Base-by-base conservation (phyloP, 2,113 vertebrate genomes). In the Oryzias celebensis region DNA sequence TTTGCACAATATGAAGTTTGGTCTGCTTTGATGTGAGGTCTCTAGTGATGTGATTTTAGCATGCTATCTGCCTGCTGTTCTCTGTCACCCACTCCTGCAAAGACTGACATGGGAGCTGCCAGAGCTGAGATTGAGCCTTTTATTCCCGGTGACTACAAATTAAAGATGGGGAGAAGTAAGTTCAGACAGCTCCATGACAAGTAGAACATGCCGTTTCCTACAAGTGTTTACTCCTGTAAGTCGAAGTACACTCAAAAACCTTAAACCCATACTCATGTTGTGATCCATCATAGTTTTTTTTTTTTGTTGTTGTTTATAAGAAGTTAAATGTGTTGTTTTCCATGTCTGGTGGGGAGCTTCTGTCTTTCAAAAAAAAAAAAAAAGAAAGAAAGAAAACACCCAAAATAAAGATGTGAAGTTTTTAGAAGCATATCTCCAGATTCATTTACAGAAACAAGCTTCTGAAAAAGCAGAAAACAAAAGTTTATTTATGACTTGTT, bases 11-110 rank as follows among this genome's bases (percentile, higher is more conserved):
- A 68, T 86, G 85, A 88, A 85, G 68, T 89, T 89, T 84, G 85
- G 77, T 85, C 63, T 60, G 24, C 90, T 91, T 91, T 90, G 89
- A 91, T 87, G 89, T 84, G 60, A 65, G 83, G 80, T 89, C 87
- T 88, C 88, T 62, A 85, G 85, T 87, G 87, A 89, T 80, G 78
- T n/a, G 77, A 83, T 86, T 87, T 87, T 83, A 88, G 85, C 81
- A 86, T 78, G 81, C 84, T 77, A 81, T 86, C 77, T 88, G 67
- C 84, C 78, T 76, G 81, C 86, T 89, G 87, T 84, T 87, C 78
- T 83, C 84, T 87, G 83, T 88, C 88, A 89, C 79, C 80, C 75
- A 82, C 79, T 85, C 80, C 83, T 67, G 82, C 75, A 71, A 68
- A 82, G 75, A 87, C 58, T 89, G 87, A 90, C 85, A 80, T 71